A percentile compares a stretch with the other conserved stretches of the same genome.
Conservation (phyloP, 2,797 vertebrate species). For the Cottoperca gobio region DNA sequence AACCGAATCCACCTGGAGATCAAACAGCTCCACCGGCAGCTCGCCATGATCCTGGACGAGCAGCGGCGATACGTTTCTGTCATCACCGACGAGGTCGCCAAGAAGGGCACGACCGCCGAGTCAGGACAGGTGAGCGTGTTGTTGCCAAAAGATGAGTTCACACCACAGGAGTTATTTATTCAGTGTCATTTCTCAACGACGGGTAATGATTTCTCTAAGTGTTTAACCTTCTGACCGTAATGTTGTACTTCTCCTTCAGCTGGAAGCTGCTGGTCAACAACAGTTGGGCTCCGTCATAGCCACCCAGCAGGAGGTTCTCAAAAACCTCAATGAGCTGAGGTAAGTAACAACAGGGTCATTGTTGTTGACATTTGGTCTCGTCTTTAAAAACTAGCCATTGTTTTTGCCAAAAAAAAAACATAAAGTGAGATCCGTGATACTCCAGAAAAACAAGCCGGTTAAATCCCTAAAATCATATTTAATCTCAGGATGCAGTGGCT, state of each 20-base stretch:
- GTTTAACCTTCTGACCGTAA: neutral
- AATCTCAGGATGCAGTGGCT: constrained; percentile 65
- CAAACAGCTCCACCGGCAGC: constrained; percentile 93
- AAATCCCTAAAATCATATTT: constrained; percentile 74
- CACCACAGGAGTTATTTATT: neutral
- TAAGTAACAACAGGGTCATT: constrained; percentile 70
- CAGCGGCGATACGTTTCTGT: constrained; percentile 92
- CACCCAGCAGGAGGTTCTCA: constrained; percentile 92
- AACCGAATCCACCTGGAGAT: constrained; percentile 97
- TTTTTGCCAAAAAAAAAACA: constrained; percentile 51
- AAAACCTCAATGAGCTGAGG: constrained; percentile 92
- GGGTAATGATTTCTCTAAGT: too few relatives aligned
- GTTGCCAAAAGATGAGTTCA: neutral
- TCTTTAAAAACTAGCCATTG: constrained; percentile 45
- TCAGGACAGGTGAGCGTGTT: constrained; percentile 85
- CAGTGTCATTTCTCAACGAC: neutral
- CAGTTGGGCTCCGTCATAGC: constrained; percentile 86
- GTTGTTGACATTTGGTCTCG: constrained; percentile 20
- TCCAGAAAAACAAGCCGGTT: constrained; percentile 66
- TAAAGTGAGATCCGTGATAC: constrained; percentile 43
- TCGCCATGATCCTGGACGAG: constrained; percentile 98
- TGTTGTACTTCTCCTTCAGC: constrained; percentile 30
- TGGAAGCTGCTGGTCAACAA: constrained; percentile 84
- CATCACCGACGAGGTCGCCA: constrained; percentile 90
- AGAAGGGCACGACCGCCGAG: constrained; percentile 80